Base-by-base conservation (phyloP, 2,888 invertebrate genomes). In the Apamea anceps region DNA sequence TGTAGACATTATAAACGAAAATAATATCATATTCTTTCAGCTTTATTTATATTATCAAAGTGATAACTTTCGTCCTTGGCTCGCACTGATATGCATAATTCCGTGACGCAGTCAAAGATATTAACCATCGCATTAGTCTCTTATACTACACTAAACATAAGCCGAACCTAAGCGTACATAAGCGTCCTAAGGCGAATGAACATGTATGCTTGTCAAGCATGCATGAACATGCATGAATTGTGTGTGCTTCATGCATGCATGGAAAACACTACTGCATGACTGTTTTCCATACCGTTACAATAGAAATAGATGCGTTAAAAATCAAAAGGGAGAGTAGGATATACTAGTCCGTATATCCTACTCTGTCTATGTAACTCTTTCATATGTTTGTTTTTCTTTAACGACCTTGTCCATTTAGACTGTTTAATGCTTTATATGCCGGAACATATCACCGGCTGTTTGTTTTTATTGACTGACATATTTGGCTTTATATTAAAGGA, bases 41-140 rank as follows among this genome's bases (percentile, higher is more conserved):
- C n/a, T 78, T 45, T 67, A 82, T 65, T 85, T 62, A 57, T 66
- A 66, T 74, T 71, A 86, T 86, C 73, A n/a, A 60, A 32, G 18
- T 45, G 87, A 86, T 77, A 83, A 84, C 18, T 28, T 8, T 3
- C 65, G 83, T 82, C 84, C 84, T 84, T 86, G 77, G 84, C 51
- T 54, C 18, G 51, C 42, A 75, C 83, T 74, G 84, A 84, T 84
- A 84, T 86, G 42, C 73, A 63, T 67, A 86, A 77, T 66, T 72
- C 77, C 28, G 71, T 84, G 84, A 84, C 86, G 72, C 65, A 62
- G 60, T n/a, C 32, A 8, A 18, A 37, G 28, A 65, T 86, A 77
- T 84, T 82, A 77, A 86, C 77, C 87, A 83, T 67, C 48, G 57
- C 2, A 57, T 77, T 62, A 65, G 57, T 86, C 54, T 63, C 42